Evolutionary conservation across 2,113 vertebrate genomes (phyloP).

Genomic region (Apus apus): DNA sequence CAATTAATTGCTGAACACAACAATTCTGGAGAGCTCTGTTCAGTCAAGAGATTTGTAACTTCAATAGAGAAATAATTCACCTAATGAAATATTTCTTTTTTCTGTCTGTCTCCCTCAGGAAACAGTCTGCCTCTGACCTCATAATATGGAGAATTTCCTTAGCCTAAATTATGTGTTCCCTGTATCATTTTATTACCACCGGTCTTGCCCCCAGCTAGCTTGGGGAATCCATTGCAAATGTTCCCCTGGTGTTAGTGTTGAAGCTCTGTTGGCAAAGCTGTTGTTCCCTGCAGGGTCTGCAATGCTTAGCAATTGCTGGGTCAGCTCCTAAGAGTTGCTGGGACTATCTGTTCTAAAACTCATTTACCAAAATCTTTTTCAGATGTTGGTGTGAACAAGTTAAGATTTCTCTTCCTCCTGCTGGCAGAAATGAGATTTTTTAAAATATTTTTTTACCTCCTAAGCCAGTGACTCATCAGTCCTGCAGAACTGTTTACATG

Average conservation of each 20-base stretch:
- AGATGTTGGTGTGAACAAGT: not conserved
- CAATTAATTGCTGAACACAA: accelerated
- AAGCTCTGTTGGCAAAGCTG: not conserved
- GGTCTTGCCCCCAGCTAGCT: not conserved
- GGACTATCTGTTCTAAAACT: not conserved
- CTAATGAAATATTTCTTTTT: not conserved
- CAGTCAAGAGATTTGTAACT: not conserved
- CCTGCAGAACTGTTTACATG: not conserved
- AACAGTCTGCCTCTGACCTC: not conserved
- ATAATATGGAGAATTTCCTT: not conserved
- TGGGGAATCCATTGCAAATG: not conserved
- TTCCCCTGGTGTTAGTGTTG: not conserved
- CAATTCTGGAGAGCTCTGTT: not conserved
- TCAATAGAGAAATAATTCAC: not conserved
- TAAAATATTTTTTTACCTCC: too few relatives aligned
- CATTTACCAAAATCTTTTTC: not conserved
- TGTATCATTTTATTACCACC: not conserved
- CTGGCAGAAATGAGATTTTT: not conserved
- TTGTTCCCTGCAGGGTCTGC: not conserved
- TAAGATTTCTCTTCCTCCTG: not conserved
- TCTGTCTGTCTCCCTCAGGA: not conserved
- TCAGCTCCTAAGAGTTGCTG: not conserved
- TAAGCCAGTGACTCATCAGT: not conserved
- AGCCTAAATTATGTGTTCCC: not conserved
- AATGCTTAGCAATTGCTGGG: not conserved